Conservation (phyloP, 2,888 invertebrate species). For the Dromius quadrimaculatus region DNA sequence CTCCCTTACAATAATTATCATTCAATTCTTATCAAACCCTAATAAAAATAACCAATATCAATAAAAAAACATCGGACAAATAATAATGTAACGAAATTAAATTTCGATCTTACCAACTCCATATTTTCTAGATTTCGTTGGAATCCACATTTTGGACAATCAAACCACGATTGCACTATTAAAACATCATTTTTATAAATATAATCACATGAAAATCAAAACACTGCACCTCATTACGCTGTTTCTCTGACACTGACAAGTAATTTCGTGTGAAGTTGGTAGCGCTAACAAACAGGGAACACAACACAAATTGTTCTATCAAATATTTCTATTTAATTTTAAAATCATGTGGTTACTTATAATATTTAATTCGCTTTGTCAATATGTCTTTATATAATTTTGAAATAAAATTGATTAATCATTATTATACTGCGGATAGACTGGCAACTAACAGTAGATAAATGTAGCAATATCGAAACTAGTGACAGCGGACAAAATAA, state of each 20-base stretch:
- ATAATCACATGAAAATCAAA: not conserved
- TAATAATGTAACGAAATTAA: slow-evolving; percentile 54
- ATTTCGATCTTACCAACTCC: slow-evolving; percentile 75
- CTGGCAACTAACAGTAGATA: no score
- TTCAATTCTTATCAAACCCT: slow-evolving; percentile 5
- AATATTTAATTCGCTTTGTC: no score
- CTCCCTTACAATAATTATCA: not conserved
- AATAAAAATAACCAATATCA: not conserved
- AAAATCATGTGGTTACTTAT: no score
- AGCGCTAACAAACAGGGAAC: not conserved
- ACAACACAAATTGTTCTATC: no score
- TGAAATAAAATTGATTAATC: no score
- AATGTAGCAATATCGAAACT: no score
- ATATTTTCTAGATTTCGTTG: slow-evolving; percentile 79
- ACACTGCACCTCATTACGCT: slow-evolving; percentile 26
- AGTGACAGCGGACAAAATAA: no score
- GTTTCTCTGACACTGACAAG: slow-evolving; percentile 39
- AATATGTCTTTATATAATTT: no score
- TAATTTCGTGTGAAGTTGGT: slow-evolving; percentile 44
- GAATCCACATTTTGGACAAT: slow-evolving; percentile 75
- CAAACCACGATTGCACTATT: slow-evolving; percentile 59
- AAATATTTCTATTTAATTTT: not conserved
- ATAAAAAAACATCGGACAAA: not conserved
- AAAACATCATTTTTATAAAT: slow-evolving; percentile 52
- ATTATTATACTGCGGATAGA: no score